Base-by-base conservation (phyloP, 2,113 vertebrate genomes). In the Brienomyrus longianalis region DNA sequence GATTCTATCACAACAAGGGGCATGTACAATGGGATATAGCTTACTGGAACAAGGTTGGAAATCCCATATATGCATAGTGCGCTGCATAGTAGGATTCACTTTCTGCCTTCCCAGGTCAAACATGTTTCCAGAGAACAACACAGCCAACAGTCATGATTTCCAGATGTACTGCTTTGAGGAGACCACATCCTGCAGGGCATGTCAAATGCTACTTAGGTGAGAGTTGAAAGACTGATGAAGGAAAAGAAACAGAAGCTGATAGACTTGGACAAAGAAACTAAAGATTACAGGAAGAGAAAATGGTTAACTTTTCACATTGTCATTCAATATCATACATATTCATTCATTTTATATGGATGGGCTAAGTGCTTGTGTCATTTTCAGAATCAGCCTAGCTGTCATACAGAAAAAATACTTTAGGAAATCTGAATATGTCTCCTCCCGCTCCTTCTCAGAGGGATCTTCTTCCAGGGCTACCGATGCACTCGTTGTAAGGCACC, bases 101-200 rank as follows among this genome's bases (percentile, higher is more conserved):
- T 89, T 31, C 35, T 88, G 0, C 77, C 74, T 89, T 4, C 2
- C 3, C 83, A 99, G 98, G 89, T 99, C 98, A 27, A 99, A 99
- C 92, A 97, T 99, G 94, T 97, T 95, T 92, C 98, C 98, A 0
- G 97, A 98, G 84, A 96, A 99, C 3, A 94, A 96, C 83, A 90
- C 93, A 0, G 96, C 98, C 0, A 98, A 99, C 0, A 96, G 96
- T 8, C 98, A 99, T 0, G 97, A 99, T 80, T 99, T 99, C 93
- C 98, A 98, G 95, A 99, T 99, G 98, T 92, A 97, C 94, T 98
- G 97, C 91, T 99, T 99, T 0, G 98, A 99, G 91, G 96, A 97
- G 0, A 99, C 97, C 47, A 95, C 98, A 0, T 97, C 96, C 62
- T 99, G 98, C 94, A 97, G 93, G 91, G 97, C 97, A 90, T 99